phyloP scores from a whole-genome alignment of 2,113 vertebrate genomes.

The Megaceryle torquata region DNA sequence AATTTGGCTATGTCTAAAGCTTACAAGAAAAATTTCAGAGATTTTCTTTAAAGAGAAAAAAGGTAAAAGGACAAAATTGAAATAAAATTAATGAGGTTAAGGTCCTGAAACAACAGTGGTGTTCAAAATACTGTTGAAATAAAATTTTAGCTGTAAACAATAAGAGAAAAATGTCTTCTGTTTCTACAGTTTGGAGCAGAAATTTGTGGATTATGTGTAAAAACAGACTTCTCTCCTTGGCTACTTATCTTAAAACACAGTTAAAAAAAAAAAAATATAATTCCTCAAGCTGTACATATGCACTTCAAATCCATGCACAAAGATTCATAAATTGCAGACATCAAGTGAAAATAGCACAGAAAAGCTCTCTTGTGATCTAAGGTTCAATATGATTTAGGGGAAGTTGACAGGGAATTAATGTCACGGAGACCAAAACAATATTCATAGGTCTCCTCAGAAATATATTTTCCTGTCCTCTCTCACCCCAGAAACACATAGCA shows the following conservation, averaged over 20 bases:
- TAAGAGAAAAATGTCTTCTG: neutral
- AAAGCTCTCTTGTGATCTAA: neutral
- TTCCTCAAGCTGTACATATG: neutral
- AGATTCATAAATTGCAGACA: neutral
- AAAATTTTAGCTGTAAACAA: neutral
- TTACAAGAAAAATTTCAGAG: neutral
- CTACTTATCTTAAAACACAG: neutral
- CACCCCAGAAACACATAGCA: neutral
- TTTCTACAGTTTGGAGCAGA: neutral
- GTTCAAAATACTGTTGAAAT: neutral
- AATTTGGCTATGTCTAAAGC: neutral
- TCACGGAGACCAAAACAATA: neutral
- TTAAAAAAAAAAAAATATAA: neutral
- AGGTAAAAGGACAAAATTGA: neutral
- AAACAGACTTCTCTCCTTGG: neutral
- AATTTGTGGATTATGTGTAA: neutral
- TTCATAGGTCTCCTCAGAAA: neutral
- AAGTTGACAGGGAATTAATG: neutral
- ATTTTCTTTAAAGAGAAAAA: neutral
- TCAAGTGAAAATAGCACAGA: neutral
- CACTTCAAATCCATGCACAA: neutral
- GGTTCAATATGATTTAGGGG: neutral
- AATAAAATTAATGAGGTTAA: neutral
- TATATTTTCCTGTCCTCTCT: neutral
- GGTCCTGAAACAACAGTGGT: neutral